Evolutionary conservation across 2,888 invertebrate genomes (phyloP).

Genomic region (Autographa pulchrina): DNA sequence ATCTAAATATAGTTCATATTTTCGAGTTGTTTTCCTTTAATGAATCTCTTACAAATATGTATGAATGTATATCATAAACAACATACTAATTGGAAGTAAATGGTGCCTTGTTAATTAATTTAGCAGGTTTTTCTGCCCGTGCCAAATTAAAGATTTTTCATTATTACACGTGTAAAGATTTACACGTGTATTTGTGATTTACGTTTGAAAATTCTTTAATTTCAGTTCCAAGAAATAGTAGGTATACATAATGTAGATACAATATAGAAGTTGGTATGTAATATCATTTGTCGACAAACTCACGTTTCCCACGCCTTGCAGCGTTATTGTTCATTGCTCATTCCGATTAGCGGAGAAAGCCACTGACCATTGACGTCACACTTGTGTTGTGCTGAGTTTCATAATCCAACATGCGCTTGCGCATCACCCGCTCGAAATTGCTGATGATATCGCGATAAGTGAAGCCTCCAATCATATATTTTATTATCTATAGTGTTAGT

Average conservation of each 20-base stretch:
- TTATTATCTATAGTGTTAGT: conserved; percentile 41
- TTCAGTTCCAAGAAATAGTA: too few species aligned
- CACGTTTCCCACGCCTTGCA: conserved; percentile 65
- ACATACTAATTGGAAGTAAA: too few species aligned
- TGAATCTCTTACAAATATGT: too few species aligned
- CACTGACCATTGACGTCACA: conserved; percentile 82
- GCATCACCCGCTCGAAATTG: conserved; percentile 57
- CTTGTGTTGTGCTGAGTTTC: conserved; percentile 72
- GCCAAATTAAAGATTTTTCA: too few species aligned
- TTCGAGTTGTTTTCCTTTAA: background rate
- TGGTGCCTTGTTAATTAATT: too few species aligned
- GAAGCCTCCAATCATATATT: conserved; percentile 45
- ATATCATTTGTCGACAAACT: conserved; percentile 36
- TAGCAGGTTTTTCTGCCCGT: too few species aligned
- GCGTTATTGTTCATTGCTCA: conserved; percentile 51
- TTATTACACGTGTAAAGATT: too few species aligned
- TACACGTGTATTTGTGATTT: too few species aligned
- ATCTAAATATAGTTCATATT: background rate
- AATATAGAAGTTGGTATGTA: background rate
- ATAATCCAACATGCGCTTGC: conserved; percentile 63
- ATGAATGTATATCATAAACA: too few species aligned
- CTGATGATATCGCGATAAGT: conserved; percentile 58
- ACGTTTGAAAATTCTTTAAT: too few species aligned
- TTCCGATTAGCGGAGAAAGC: conserved; percentile 77
- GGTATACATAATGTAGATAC: too few species aligned